Evolutionary conservation across 2,113 vertebrate genomes (phyloP), one percentile per base, ranked within the genome.

Genomic region (Caranx ignobilis): DNA sequence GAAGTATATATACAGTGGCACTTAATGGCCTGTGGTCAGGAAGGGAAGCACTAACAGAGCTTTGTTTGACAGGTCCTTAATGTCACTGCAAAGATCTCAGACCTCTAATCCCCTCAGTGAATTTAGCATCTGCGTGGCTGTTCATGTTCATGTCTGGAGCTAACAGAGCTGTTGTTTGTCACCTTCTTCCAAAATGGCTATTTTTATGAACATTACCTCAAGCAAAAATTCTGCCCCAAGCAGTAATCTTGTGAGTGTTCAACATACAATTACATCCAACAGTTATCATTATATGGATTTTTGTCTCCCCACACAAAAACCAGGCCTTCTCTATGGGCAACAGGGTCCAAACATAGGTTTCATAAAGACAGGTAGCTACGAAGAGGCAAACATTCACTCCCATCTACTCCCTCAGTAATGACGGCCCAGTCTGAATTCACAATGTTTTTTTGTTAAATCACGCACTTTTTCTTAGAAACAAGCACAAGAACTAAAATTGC

Each of bases 191-290:
- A 56, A 56, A 64, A 61, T 74, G 48, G 73, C 56, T 81, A 81
- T 92, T 91, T 85, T 81, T 19, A 11, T 52, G 83, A 87, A 80
- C 81, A 83, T 69, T 83, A 85, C 79, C 48, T 85, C 55, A 77
- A 71, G 75, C 65, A 62, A 65, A 87, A 73, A 69, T 57, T 72
- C 68, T 19, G 34, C 11, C 52, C 4, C 11, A 64, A 61, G 69
- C 79, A 71, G 67, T 74, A 79, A 85, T 88, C 31, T 54, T 62
- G 54, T 18, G 35, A 62, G 47, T 41, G 31, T 77, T 76, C 57
- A 89, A 81, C 84, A 76, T 77, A 60, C 80, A 91, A 92, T 93
- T 91, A 93, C 43, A 48, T 15, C 8, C 11, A 68, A 76, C 59
- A 71, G 71, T 78, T 74, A 70, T 87, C 68, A 92, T 90, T 90